These are phyloP conservation scores for Lates calcarifer DNA, from an alignment of 2,113 vertebrate genomes.

Conservation along the genomic window DNA sequence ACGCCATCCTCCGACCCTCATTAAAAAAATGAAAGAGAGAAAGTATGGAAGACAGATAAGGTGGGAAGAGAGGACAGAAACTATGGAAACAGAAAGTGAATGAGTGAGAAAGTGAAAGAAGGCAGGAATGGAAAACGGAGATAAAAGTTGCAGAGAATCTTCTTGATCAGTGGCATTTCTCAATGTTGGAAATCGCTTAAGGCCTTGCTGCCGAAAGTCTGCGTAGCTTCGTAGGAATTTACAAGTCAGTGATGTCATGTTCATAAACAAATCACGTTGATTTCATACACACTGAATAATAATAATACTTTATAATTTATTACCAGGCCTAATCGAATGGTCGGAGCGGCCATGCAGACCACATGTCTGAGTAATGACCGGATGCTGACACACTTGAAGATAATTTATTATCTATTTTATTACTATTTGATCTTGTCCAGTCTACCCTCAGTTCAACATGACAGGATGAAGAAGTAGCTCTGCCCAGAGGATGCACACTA, in stretches of 20 bases:
- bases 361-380: conserved; percentile 16
- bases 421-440: too few relatives aligned
- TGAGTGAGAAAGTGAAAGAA: background rate
- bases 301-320: too few relatives aligned
- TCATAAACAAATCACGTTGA: conserved; percentile 51
- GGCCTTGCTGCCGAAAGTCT: conserved; percentile 1
- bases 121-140: background rate
- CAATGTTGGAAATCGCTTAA: background rate
- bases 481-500: too few relatives aligned
- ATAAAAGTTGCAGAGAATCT: background rate
- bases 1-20: background rate
- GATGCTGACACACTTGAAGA: conserved; percentile 3
- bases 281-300: conserved; percentile 48
- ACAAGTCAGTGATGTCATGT: conserved; percentile 63
- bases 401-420: too few relatives aligned
- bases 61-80: background rate
- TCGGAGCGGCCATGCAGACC: conserved; percentile 15
- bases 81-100: background rate
- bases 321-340: conserved; percentile 1
- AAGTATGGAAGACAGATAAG: background rate
- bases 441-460: too few relatives aligned
- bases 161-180: conserved; percentile 37
- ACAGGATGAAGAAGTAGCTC: too few relatives aligned
- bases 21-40: background rate
- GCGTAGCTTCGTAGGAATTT: conserved; percentile 64